Percentiles rank a stretch among this genome's conserved stretches.
Conservation (phyloP, 2,797 vertebrate genomes). For the Eospalax fontanierii region DNA sequence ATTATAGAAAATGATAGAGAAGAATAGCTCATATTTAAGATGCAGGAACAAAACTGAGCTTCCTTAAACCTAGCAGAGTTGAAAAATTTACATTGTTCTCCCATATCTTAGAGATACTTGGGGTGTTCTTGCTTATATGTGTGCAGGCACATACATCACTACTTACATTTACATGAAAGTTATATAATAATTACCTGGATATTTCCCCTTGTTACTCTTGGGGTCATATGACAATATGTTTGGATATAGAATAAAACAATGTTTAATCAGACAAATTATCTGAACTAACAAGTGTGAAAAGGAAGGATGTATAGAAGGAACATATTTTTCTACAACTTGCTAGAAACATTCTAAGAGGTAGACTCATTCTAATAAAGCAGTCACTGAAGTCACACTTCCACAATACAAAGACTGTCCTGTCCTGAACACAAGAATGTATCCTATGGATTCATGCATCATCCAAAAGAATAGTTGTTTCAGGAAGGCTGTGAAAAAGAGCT, state of each 20-base stretch:
- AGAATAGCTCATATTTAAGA: background rate
- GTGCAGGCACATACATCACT: too few relatives aligned
- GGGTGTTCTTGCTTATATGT: background rate
- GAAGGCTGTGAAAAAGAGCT: rapidly evolving
- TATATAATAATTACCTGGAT: background rate
- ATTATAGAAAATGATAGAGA: background rate
- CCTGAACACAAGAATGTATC: background rate
- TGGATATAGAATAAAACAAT: background rate
- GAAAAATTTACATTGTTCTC: background rate
- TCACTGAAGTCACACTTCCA: background rate
- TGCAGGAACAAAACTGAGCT: background rate
- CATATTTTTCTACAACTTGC: background rate
- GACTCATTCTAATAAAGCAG: background rate
- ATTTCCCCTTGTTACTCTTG: background rate
- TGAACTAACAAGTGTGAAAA: background rate
- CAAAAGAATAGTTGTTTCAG: background rate
- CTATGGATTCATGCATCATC: background rate
- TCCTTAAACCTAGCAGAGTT: background rate
- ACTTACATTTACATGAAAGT: background rate
- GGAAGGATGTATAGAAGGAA: background rate
- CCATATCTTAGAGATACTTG: background rate
- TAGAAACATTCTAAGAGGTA: background rate
- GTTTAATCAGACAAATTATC: background rate
- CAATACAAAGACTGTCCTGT: background rate
- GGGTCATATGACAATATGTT: background rate